These are phyloP conservation scores for Teleogryllus occipitalis DNA, from an alignment of 1,140 invertebrate species.

Conservation along the genomic window DNA sequence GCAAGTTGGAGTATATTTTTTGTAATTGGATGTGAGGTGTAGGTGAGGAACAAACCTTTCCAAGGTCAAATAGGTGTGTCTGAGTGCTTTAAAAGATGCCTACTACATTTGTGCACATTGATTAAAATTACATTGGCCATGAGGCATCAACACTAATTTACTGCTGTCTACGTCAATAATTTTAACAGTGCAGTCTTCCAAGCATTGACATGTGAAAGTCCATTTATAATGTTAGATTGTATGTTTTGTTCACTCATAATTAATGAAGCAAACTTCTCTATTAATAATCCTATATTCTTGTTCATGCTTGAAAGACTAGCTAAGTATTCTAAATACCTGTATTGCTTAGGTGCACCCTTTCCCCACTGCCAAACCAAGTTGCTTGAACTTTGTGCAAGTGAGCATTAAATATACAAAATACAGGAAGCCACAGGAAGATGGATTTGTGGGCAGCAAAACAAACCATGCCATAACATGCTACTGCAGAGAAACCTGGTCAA, in stretches of 20 bases:
- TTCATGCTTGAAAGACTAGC: neutral
- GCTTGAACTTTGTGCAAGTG: neutral
- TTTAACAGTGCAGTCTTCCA: neutral
- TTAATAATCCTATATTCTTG: neutral
- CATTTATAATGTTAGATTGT: neutral
- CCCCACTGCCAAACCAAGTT: neutral
- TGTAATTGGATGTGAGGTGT: neutral
- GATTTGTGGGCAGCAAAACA: neutral
- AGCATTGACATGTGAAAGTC: neutral
- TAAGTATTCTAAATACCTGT: neutral
- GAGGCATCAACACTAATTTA: neutral
- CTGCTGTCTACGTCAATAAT: neutral
- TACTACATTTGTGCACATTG: neutral
- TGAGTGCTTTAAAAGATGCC: neutral
- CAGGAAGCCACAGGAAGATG: neutral
- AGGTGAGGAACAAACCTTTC: neutral
- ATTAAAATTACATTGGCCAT: neutral
- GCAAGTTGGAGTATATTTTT: neutral
- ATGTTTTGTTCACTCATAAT: neutral
- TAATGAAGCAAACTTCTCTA: neutral
- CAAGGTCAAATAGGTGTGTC: constrained; percentile 3
- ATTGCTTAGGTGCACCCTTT: neutral
- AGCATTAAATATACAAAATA: neutral
- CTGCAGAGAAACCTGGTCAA: neutral
- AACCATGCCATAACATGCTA: neutral